phyloP scores from a whole-genome alignment of 2,113 vertebrate genomes.

The Conger conger region DNA sequence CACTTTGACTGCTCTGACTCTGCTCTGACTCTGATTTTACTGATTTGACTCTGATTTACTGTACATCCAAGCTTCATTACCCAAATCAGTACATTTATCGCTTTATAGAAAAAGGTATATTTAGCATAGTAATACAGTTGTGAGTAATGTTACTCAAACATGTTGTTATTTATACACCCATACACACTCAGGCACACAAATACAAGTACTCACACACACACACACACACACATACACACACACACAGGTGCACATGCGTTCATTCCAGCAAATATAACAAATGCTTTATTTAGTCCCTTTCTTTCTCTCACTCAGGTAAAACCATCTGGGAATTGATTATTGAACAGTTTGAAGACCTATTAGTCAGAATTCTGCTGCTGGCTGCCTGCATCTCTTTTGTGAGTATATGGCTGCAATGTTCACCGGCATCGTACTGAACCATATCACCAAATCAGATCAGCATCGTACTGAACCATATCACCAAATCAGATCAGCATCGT shows the following conservation, averaged over 20 bases:
- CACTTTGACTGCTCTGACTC: neutral
- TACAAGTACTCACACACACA: neutral
- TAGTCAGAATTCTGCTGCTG: conserved; percentile 86
- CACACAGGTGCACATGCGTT: neutral
- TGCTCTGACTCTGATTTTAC: too few species aligned
- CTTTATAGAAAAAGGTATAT: too few species aligned
- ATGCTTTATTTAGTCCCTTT: conserved; percentile 45
- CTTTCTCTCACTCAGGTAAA: conserved; percentile 68
- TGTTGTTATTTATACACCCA: neutral
- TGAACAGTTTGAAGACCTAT: conserved; percentile 90
- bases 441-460: neutral
- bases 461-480: neutral
- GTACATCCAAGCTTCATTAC: neutral
- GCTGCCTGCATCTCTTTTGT: conserved; percentile 89
- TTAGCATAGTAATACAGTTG: too few species aligned
- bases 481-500: neutral
- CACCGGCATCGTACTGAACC: neutral
- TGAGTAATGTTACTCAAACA: too few species aligned
- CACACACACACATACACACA: neutral
- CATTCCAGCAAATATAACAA: neutral
- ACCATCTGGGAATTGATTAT: conserved; percentile 83
- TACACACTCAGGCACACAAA: neutral
- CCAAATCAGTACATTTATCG: too few species aligned
- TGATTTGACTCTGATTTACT: neutral
- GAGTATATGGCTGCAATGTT: conserved; percentile 51